Evolutionary conservation across 2,113 vertebrate species (phyloP).

Genomic region (Cisticola juncidis): DNA sequence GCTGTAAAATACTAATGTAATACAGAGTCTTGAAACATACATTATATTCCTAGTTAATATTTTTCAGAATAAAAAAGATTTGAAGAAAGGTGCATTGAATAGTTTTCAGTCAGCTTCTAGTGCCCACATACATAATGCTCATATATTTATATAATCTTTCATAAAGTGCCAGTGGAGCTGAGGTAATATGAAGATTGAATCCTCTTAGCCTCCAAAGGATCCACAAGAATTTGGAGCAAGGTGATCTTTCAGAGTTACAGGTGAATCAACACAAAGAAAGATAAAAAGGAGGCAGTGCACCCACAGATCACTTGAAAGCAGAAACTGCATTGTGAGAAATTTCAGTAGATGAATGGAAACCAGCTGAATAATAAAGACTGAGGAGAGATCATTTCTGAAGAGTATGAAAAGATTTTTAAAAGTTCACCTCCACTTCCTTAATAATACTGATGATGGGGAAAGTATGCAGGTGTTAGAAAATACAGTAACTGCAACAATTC

Average conservation of each 20-base stretch:
- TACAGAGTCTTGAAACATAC: background rate
- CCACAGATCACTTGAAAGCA: background rate
- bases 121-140: background rate
- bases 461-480: background rate
- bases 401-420: background rate
- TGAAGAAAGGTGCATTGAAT: background rate
- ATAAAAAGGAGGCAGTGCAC: background rate
- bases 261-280: background rate
- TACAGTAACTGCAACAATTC: background rate
- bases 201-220: background rate
- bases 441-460: background rate
- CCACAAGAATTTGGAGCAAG: background rate
- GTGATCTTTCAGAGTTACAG: background rate
- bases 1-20: background rate
- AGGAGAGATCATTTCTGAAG: background rate
- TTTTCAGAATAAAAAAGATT: background rate
- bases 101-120: background rate
- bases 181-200: background rate
- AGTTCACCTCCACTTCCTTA: background rate
- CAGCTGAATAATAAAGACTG: background rate
- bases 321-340: background rate
- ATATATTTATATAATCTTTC: background rate
- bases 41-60: background rate
- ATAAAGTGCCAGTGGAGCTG: background rate
- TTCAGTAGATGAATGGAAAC: background rate